Evolutionary conservation across 2,888 invertebrate genomes (phyloP).

Genomic region (Lasioglossum oenotherae): DNA sequence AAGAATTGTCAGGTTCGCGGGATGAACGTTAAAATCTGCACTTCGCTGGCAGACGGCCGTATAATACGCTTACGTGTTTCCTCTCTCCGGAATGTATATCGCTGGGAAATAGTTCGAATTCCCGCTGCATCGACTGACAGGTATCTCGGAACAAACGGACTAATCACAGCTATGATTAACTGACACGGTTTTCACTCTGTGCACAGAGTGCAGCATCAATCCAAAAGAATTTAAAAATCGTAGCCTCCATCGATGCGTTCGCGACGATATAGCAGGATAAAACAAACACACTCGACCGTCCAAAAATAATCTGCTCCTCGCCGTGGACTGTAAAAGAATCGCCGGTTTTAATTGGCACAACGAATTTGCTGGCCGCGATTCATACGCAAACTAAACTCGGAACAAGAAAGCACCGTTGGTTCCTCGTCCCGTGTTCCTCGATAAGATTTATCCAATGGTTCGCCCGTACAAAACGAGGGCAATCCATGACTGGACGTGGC

Average conservation of each 20-base stretch:
- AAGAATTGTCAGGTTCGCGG: constrained; percentile 41
- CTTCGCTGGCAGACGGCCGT: constrained; percentile 9
- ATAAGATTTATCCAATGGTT: constrained; percentile 24
- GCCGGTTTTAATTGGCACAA: neutral
- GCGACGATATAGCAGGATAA: neutral
- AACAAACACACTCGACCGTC: neutral
- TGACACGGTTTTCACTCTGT: constrained; percentile 32
- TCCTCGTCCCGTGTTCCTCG: neutral
- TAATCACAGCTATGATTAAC: constrained; percentile 68
- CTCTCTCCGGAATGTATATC: constrained; percentile 61
- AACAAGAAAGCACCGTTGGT: neutral
- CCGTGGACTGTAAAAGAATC: neutral
- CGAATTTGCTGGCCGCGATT: neutral
- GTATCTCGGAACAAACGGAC: constrained; percentile 66
- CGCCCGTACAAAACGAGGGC: constrained; percentile 1
- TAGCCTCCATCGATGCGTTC: neutral
- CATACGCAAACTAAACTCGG: neutral
- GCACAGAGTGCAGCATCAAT: neutral
- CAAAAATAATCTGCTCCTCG: neutral
- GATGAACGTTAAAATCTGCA: constrained; percentile 34
- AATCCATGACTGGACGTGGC: constrained; percentile 14
- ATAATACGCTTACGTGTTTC: constrained; percentile 56
- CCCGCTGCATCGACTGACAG: constrained; percentile 51
- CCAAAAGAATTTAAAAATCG: constrained; percentile 28
- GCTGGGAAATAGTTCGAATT: constrained; percentile 19